Evolutionary conservation across 2,888 invertebrate species (phyloP).

Genomic region (Melipona bicolor): DNA sequence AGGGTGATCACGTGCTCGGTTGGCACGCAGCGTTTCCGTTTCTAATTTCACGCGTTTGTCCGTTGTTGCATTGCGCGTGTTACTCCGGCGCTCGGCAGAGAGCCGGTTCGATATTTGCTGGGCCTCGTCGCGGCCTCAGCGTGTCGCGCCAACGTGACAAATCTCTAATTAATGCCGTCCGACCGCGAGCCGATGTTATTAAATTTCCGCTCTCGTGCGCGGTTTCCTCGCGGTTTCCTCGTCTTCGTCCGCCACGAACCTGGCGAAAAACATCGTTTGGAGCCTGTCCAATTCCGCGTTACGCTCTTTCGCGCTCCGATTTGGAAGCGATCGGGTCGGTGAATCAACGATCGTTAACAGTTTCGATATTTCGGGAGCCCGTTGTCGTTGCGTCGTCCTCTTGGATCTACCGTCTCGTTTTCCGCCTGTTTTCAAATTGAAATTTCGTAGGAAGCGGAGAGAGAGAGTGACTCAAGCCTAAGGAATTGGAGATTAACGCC

Average conservation of each 20-base stretch:
- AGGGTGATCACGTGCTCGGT: slow-evolving; percentile 13
- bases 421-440: background rate
- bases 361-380: background rate
- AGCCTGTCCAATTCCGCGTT: slow-evolving; percentile 26
- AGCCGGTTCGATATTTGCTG: slow-evolving; percentile 17
- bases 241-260: background rate
- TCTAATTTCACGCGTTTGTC: slow-evolving; percentile 34
- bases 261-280: slow-evolving; percentile 12
- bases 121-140: background rate
- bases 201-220: slow-evolving; percentile 36
- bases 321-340: background rate
- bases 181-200: slow-evolving; percentile 31
- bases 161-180: slow-evolving; percentile 40
- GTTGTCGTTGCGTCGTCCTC: no score
- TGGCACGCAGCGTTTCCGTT: slow-evolving; percentile 31
- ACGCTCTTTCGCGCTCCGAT: background rate
- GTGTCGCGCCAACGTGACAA: slow-evolving; percentile 21
- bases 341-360: slow-evolving; percentile 10
- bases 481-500: no score
- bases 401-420: background rate
- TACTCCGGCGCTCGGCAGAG: background rate
- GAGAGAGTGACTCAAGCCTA: no score
- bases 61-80: background rate
- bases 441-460: background rate
- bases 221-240: background rate